phyloP scores from a whole-genome alignment of 64 coral and sea anemone species.

The Pachyseris speciosa region DNA sequence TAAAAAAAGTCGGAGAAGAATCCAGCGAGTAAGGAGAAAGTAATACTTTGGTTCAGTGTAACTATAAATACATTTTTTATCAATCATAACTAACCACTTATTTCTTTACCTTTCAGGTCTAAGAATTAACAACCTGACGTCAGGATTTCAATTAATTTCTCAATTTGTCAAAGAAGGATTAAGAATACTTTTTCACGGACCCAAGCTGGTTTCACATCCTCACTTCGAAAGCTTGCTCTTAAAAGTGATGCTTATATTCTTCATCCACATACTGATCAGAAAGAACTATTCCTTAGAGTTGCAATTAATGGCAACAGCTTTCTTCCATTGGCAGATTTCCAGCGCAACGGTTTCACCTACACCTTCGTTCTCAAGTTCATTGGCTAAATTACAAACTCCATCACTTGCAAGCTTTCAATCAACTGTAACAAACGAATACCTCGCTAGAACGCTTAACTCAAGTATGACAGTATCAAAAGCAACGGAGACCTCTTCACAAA shows the following conservation, averaged over 20 bases:
- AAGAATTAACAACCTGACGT: not conserved
- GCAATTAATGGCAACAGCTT: conserved; percentile 4
- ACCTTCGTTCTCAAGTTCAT: not conserved
- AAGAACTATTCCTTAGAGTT: not conserved
- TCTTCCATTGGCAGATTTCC: not conserved
- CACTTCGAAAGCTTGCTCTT: conserved; percentile 2
- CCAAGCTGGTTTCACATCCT: not conserved
- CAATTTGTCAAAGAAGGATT: not conserved
- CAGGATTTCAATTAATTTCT: not conserved
- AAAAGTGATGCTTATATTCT: conserved; percentile 7
- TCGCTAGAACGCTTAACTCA: not conserved
- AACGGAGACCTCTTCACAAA: not conserved
- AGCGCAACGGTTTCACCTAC: not conserved
- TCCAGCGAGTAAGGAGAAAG: too few relatives aligned
- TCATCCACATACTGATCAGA: not conserved
- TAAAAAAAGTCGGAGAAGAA: too few relatives aligned
- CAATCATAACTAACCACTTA: too few relatives aligned
- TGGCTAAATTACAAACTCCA: not conserved
- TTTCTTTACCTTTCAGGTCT: not conserved
- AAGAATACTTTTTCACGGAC: not conserved
- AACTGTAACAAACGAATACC: not conserved
- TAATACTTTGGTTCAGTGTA: too few relatives aligned
- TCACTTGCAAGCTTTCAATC: not conserved
- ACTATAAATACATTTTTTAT: too few relatives aligned
- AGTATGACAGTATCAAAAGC: not conserved